Evolutionary conservation across 2,888 invertebrate genomes (phyloP).

Genomic region (Philaethria dido): DNA sequence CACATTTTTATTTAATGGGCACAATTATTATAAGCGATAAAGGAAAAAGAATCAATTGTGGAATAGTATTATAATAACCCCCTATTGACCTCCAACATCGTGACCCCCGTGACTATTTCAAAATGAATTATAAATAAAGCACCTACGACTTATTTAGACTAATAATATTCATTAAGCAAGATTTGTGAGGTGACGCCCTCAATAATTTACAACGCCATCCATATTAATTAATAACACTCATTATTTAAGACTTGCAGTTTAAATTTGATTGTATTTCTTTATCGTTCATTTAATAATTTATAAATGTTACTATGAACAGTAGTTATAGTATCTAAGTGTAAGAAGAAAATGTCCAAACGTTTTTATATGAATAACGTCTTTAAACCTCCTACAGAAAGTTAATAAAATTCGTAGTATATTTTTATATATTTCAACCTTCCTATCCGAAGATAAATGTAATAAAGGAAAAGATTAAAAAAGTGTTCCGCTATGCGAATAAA

Average conservation of each 20-base stretch:
- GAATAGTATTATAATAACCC: constrained; percentile 42
- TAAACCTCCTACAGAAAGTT: no score
- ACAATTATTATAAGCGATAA: no score
- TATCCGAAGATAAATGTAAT: constrained; percentile 18
- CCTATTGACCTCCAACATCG: constrained; percentile 35
- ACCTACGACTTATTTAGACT: constrained; percentile 63
- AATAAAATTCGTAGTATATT: no score
- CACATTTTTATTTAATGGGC: no score
- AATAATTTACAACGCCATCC: constrained; percentile 40
- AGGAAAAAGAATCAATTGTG: neutral
- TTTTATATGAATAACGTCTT: no score
- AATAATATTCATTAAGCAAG: constrained; percentile 63
- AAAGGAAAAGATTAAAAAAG: constrained; percentile 34
- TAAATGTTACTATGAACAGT: no score
- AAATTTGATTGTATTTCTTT: neutral
- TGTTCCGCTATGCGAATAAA: constrained; percentile 30
- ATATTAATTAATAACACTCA: constrained; percentile 40
- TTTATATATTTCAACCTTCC: neutral
- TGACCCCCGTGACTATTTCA: constrained; percentile 50
- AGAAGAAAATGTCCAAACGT: no score
- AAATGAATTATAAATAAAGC: constrained; percentile 64
- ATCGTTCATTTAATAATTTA: neutral
- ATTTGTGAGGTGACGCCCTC: constrained; percentile 58
- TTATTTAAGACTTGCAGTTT: constrained; percentile 31
- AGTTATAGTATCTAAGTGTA: no score